These are phyloP conservation scores for Tonatia bakeri DNA, from an alignment of 2,113 vertebrate species.

Conservation along the genomic window DNA sequence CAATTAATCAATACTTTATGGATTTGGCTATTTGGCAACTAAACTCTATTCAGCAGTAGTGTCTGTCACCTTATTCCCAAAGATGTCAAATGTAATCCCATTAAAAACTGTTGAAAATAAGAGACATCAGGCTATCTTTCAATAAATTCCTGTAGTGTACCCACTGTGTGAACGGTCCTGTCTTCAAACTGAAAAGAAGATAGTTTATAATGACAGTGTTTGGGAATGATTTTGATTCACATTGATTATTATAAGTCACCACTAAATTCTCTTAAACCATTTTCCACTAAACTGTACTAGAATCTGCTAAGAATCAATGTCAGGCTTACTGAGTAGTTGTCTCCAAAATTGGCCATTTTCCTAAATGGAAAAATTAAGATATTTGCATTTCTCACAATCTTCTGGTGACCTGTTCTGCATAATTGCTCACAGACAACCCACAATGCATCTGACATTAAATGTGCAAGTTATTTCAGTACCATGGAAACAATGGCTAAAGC, in stretches of 20 bases:
- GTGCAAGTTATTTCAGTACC: neutral
- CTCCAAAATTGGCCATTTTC: neutral
- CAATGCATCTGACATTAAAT: neutral
- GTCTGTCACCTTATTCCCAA: neutral
- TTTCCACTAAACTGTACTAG: neutral
- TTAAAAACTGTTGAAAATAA: neutral
- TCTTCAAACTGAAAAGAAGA: conserved; percentile 5
- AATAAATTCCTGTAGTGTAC: neutral
- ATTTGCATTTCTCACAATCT: neutral
- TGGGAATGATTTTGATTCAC: neutral
- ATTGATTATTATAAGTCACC: neutral
- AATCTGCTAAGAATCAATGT: neutral
- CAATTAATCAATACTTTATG: neutral
- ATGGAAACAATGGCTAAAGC: neutral
- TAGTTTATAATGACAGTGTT: neutral
- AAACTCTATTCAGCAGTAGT: neutral
- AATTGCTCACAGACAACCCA: neutral
- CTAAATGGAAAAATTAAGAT: neutral
- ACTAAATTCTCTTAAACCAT: neutral
- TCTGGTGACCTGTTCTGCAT: neutral
- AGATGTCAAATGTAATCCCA: neutral
- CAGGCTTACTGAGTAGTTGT: neutral
- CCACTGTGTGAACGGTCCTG: neutral
- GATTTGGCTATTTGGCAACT: neutral
- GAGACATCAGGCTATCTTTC: neutral